These are phyloP conservation scores for Lasioglossum lativentre DNA, from an alignment of 2,888 invertebrate genomes.

Conservation along the genomic window DNA sequence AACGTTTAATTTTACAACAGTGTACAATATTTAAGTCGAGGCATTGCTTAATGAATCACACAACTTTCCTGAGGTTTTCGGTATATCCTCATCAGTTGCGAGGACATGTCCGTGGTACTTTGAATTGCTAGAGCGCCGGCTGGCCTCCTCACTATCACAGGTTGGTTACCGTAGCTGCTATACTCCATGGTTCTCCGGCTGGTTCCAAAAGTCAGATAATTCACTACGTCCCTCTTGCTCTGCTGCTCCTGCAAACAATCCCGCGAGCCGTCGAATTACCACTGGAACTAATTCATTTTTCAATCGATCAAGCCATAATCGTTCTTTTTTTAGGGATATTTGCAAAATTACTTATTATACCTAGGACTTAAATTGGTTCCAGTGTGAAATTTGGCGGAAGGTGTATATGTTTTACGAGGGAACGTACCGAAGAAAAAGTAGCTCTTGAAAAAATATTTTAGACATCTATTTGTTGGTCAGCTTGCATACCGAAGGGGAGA, in stretches of 20 bases:
- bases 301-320: neutral
- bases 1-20: conserved; percentile 24
- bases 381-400: neutral
- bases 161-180: conserved; percentile 82
- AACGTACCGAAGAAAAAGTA: neutral
- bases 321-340: neutral
- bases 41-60: conserved; percentile 70
- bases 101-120: conserved; percentile 53
- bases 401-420: neutral
- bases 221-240: conserved; percentile 68
- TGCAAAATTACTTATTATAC: neutral
- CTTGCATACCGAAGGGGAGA: too few relatives aligned
- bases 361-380: neutral
- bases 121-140: conserved; percentile 31
- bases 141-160: conserved; percentile 77
- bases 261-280: neutral
- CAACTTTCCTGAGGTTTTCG: conserved; percentile 76
- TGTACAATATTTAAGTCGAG: neutral
- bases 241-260: conserved; percentile 78
- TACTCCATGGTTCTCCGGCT: conserved; percentile 82
- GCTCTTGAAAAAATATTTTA: neutral
- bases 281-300: neutral
- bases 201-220: conserved; percentile 80
- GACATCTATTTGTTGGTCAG: too few relatives aligned
- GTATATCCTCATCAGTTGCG: conserved; percentile 72